Base-by-base conservation (phyloP, 2,113 vertebrate genomes). In the Plecturocebus donacophilus region DNA sequence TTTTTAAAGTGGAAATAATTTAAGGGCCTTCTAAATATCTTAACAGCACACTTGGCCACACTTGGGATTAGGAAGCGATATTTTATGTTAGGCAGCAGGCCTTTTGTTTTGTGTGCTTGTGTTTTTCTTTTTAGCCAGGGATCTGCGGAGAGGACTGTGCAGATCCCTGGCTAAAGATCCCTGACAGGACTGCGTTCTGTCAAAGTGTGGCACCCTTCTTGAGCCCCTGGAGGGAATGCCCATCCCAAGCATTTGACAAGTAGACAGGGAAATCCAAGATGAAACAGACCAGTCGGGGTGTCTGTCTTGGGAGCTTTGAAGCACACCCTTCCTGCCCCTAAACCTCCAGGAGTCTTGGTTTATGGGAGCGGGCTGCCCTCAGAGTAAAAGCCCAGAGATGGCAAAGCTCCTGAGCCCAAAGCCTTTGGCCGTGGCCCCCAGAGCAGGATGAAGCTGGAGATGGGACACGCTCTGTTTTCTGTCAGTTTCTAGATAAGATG, bases 21-120 rank as follows among this genome's bases (percentile, higher is more conserved):
- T 97, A 79, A 98, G 98, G 98, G 92, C 76, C 86, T 96, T 97
- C 96, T 94, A 98, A 98, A 97, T 98, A 95, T 90, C 94, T 97
- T 98, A 95, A 89, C 93, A 95, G 98, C 32, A 3, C 56, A 54
- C 91, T 97, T 98, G 98, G 96, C 97, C 90, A 90, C 8, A 17
- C 68, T 97, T 92, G 52, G 97, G 95, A 97, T 96, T 95, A 98
- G 97, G 96, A 98, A 98, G 97, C 80, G 95, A 89, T 98, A 98
- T 98, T 98, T 98, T 97, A 97, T 45, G 75, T 56, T 35, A 82
- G 90, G 89, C 71, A 96, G 92, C 38, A n/a, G 77, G 73, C 52
- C 88, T 86, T 89, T 68, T 71, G 77, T 88, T 70, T 40, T 20
- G 56, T 80, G 82, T n/a, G 77, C 14, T 0, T 61, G 47, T 27